Conservation (phyloP, 2,113 vertebrate genomes). For the Pachyramphus minor region DNA sequence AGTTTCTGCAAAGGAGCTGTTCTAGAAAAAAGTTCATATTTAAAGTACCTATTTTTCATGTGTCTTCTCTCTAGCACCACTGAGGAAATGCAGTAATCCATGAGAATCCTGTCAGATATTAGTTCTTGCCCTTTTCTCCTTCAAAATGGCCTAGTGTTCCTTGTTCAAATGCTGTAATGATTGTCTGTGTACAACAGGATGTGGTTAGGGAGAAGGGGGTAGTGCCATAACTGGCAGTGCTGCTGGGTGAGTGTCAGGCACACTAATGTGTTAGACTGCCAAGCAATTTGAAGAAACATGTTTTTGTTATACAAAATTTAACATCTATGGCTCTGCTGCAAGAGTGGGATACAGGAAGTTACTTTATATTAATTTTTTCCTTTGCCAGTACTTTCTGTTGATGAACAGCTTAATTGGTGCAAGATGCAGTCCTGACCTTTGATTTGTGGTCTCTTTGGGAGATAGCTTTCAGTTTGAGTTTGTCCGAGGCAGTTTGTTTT, state of each 20-base stretch:
- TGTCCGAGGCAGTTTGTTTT: neutral
- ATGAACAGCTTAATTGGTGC: constrained; percentile 32
- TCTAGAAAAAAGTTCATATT: neutral
- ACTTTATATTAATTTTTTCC: neutral
- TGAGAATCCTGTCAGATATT: neutral
- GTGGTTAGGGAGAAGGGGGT: neutral
- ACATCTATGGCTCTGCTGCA: neutral
- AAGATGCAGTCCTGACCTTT: neutral
- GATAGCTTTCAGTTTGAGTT: neutral
- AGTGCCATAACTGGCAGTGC: neutral
- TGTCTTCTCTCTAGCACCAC: neutral
- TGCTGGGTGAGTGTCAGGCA: neutral
- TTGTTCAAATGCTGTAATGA: neutral
- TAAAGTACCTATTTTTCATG: neutral
- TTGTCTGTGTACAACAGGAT: neutral
- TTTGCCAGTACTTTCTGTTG: constrained; percentile 7
- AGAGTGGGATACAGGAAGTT: neutral
- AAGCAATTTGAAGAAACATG: constrained; percentile 3
- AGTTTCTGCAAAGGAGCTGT: neutral
- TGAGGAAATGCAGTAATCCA: neutral
- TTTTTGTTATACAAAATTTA: constrained; percentile 39
- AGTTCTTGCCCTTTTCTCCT: neutral
- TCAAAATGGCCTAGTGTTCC: neutral
- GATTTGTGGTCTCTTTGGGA: constrained; percentile 20
- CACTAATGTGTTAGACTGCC: neutral